Evolutionary conservation across 2,113 vertebrate species (phyloP).

Genomic region (Megaceryle maxima): DNA sequence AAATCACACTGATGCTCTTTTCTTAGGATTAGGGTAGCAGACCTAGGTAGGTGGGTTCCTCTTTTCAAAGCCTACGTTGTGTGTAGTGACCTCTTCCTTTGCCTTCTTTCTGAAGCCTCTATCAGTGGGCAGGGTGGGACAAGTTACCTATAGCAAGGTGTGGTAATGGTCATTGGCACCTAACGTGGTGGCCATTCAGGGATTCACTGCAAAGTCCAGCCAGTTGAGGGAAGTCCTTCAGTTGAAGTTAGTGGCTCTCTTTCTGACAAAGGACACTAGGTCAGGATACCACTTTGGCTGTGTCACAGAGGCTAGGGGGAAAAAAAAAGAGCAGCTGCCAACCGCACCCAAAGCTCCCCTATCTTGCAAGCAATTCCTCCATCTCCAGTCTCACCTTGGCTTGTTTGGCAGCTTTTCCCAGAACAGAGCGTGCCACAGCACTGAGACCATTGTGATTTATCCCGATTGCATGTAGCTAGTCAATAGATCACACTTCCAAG

Average conservation of each 20-base stretch:
- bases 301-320: not conserved
- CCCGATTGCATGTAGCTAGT: not conserved
- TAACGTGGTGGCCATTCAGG: not conserved
- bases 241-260: not conserved
- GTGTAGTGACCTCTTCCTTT: not conserved
- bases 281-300: not conserved
- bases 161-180: not conserved
- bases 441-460: not conserved
- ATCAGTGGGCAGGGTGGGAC: not conserved
- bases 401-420: not conserved
- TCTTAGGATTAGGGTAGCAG: not conserved
- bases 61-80: not conserved
- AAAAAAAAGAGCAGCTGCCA: not conserved
- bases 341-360: no score
- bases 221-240: not conserved
- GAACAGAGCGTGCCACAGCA: not conserved
- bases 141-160: not conserved
- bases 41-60: not conserved
- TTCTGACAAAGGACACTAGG: not conserved
- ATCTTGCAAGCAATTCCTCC: not conserved
- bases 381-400: not conserved
- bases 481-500: constrained; percentile 39
- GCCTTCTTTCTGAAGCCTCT: not conserved
- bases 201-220: not conserved
- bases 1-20: not conserved